Base-by-base conservation (phyloP, 2,797 vertebrate species). In the Clarias platycephalus region DNA sequence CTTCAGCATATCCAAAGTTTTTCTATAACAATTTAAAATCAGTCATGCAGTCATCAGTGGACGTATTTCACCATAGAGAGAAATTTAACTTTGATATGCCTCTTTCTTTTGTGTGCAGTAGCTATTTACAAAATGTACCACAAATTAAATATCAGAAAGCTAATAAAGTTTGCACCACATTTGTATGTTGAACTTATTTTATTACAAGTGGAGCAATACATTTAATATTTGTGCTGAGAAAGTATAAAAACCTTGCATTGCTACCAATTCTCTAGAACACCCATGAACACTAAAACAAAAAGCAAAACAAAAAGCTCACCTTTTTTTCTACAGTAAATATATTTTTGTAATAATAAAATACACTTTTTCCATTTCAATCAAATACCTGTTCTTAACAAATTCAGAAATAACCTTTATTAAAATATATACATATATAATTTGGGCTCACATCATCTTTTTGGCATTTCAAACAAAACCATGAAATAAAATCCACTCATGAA, bases 281-380 rank as follows among this genome's bases (percentile, higher is more conserved):
- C 44, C 40, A 24, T 24, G 40, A 71, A 71, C n/a, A 4, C 16
- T 31, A 31, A 57, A 18, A 55, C 31, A 86, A 63, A 60, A 62
- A 74, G 10, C 6, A 40, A 76, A 77, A 77, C 85, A 78, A 58
- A 68, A 57, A 58, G 40, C 26, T 12, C 63, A 31, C 60, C 78
- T 83, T 24, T 13, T 70, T 40, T 10, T 53, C 86, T 74, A 94
- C 90, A 94, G 90, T 91, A 86, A 90, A 91, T 85, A 78, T 90
- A 55, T 84, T 80, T 84, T 89, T 81, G 87, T 88, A 89, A 88
- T 86, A 80, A 90, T 91, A 90, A 87, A 89, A 84, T 86, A 80
- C 93, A 95, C 20, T 37, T 80, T 91, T 92, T 95, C 93, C 95
- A 96, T 94, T 94, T 94, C 95, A 95, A 96, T 95, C 94, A 96